Percentiles rank a stretch among this genome's conserved stretches.
phyloP scores from a whole-genome alignment of 2,888 invertebrate species.

The Eretmocerus hayati region DNA sequence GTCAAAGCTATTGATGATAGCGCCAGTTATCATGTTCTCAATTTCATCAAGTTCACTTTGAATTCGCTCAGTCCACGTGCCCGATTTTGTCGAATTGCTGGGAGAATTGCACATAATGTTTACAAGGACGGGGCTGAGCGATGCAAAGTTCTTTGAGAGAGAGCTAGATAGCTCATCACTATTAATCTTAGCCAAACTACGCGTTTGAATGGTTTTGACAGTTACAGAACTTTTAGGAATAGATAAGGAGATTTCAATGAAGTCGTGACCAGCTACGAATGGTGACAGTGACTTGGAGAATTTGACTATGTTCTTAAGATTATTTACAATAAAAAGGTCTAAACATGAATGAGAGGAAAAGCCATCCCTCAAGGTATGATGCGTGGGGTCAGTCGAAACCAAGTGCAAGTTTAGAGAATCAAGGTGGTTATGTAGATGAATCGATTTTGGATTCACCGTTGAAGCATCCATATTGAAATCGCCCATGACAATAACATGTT shows the following conservation, averaged over 20 bases:
- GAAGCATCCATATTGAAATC: not conserved
- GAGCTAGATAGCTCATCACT: too few relatives aligned
- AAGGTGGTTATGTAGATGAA: not conserved
- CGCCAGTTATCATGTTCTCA: too few relatives aligned
- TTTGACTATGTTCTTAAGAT: not conserved
- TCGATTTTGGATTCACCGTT: not conserved
- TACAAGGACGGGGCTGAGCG: too few relatives aligned
- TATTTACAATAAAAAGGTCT: not conserved
- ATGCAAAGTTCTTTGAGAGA: too few relatives aligned
- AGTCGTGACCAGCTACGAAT: not conserved
- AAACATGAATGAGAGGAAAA: not conserved
- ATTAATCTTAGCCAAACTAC: not conserved
- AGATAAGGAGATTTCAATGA: not conserved
- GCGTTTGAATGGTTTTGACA: not conserved
- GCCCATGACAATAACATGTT: not conserved
- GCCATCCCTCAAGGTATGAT: not conserved
- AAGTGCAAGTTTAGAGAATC: not conserved
- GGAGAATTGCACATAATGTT: too few relatives aligned
- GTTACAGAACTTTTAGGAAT: not conserved
- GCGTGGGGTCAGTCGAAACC: not conserved
- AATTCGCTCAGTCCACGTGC: too few relatives aligned
- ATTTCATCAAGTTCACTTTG: too few relatives aligned
- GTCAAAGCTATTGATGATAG: too few relatives aligned
- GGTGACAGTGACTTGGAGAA: not conserved
- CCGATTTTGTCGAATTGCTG: too few relatives aligned